Conservation (phyloP, 2,113 vertebrate genomes). For the Crotalus viridis region DNA sequence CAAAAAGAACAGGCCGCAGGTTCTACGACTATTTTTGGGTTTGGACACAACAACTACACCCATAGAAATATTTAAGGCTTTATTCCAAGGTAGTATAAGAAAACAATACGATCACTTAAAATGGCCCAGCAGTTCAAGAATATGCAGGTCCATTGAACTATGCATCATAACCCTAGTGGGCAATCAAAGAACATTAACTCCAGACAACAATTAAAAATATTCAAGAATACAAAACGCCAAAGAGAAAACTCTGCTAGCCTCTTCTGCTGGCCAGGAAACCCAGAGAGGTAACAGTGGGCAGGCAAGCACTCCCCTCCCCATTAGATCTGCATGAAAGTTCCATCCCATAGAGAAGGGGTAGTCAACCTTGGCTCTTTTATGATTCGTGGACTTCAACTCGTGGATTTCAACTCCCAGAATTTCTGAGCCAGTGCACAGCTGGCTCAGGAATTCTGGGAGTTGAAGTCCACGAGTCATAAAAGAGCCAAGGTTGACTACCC, state of each 20-base stretch:
- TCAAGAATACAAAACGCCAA: not conserved
- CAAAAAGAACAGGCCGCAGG: not conserved
- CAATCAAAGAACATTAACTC: not conserved
- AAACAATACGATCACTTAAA: not conserved
- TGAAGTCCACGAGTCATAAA: too few species aligned
- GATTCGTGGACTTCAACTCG: too few species aligned
- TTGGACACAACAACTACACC: not conserved
- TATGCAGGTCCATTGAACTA: not conserved
- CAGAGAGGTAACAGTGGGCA: too few species aligned
- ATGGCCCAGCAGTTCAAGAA: not conserved
- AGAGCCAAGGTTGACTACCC: too few species aligned
- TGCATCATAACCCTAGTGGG: not conserved
- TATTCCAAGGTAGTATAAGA: not conserved
- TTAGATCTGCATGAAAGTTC: not conserved
- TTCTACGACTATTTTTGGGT: not conserved
- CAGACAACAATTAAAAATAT: not conserved
- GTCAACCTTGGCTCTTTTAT: too few species aligned
- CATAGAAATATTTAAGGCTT: not conserved
- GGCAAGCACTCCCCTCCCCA: not conserved
- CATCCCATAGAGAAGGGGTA: too few species aligned
- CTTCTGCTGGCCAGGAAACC: too few species aligned
- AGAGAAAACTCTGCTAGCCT: not conserved
- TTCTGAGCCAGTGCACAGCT: too few species aligned
- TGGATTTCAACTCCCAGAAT: too few species aligned
- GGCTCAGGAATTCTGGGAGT: too few species aligned